Percentiles rank a stretch among this genome's conserved stretches.
These are phyloP conservation scores for Drosophila cardini DNA, from an alignment of 1,140 invertebrate species.

Conservation along the genomic window DNA sequence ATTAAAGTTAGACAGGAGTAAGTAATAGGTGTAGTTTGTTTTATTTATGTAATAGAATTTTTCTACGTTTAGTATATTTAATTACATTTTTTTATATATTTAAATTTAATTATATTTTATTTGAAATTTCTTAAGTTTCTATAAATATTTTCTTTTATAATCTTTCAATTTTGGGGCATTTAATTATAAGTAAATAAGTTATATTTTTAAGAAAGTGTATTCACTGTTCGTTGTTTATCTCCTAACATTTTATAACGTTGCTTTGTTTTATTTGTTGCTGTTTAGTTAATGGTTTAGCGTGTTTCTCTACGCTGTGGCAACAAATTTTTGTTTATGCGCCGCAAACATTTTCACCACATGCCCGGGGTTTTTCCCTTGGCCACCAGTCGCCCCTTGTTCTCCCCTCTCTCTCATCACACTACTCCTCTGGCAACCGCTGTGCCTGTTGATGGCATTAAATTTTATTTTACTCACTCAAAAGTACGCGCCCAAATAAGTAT, in stretches of 20 bases:
- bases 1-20: too few relatives aligned
- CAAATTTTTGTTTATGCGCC: slow-evolving; percentile 81
- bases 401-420: neutral
- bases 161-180: too few relatives aligned
- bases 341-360: slow-evolving; percentile 75
- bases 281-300: slow-evolving; percentile 83
- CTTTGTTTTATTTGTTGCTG: slow-evolving; percentile 72
- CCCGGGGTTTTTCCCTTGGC: slow-evolving; percentile 2
- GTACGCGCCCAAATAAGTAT: slow-evolving; percentile 56
- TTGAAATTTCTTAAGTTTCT: too few relatives aligned
- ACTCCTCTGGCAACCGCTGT: neutral
- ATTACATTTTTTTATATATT: too few relatives aligned
- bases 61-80: too few relatives aligned
- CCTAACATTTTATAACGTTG: slow-evolving; percentile 6
- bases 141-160: too few relatives aligned
- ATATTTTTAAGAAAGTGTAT: slow-evolving; percentile 6
- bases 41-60: too few relatives aligned
- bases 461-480: slow-evolving; percentile 74
- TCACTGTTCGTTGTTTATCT: slow-evolving; percentile 16
- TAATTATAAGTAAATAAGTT: too few relatives aligned
- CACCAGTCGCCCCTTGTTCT: neutral
- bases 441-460: slow-evolving; percentile 75
- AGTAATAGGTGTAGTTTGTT: too few relatives aligned
- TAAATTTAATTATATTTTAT: too few relatives aligned
- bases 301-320: slow-evolving; percentile 62